Evolutionary conservation across 1,140 invertebrate species (phyloP).

Genomic region (Pseudomyrmex dendroicus): DNA sequence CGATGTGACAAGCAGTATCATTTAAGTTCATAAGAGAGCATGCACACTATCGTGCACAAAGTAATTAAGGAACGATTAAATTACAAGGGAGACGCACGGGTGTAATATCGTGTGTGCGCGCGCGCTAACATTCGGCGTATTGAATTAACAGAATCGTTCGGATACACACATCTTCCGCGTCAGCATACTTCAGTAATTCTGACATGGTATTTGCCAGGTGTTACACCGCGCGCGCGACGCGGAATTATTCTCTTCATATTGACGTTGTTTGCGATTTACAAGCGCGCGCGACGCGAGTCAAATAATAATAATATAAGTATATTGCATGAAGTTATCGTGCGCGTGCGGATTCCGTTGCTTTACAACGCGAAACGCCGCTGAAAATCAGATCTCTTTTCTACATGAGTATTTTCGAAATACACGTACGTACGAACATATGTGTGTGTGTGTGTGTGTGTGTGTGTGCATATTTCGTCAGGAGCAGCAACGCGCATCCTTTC

Average conservation of each 20-base stretch:
- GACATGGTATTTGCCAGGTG: conserved; percentile 32
- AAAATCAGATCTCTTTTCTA: conserved; percentile 15
- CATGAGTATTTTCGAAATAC: conserved; percentile 10
- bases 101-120: conserved; percentile 4
- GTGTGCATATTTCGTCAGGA: background rate
- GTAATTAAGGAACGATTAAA: conserved; percentile 55
- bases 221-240: background rate
- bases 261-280: conserved; percentile 31
- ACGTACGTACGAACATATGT: background rate
- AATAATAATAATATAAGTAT: background rate
- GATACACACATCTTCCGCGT: background rate
- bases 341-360: background rate
- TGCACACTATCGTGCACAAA: conserved; percentile 23
- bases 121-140: conserved; percentile 29
- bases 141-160: conserved; percentile 51
- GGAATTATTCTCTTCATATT: conserved; percentile 35
- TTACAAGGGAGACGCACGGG: conserved; percentile 13
- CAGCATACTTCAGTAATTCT: conserved; percentile 14
- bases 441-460: no score
- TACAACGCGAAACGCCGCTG: background rate
- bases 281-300: background rate
- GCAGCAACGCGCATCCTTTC: conserved; percentile 3
- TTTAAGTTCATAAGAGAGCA: conserved; percentile 18
- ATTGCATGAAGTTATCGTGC: no score
- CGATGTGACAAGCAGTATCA: conserved; percentile 23